These are phyloP conservation scores for Eumerus sabulonum DNA, from an alignment of 2,888 invertebrate species.

Conservation along the genomic window DNA sequence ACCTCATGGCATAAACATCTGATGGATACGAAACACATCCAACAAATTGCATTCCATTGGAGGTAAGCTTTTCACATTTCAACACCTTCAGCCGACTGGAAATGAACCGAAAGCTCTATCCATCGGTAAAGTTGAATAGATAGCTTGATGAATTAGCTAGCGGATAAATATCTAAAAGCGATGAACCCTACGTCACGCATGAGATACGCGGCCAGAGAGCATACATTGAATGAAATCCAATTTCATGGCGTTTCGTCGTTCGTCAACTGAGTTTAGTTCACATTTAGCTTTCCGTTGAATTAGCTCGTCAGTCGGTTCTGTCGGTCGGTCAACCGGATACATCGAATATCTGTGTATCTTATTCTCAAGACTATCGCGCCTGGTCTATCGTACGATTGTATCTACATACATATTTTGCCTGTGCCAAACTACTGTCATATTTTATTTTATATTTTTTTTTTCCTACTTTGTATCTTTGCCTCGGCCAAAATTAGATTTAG, in stretches of 20 bases:
- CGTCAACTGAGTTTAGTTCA: slow-evolving; percentile 70
- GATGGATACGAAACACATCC: neutral
- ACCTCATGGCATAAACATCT: neutral
- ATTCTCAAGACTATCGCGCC: slow-evolving; percentile 21
- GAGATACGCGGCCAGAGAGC: slow-evolving; percentile 9
- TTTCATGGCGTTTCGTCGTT: slow-evolving; percentile 58
- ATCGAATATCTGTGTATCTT: slow-evolving; percentile 14
- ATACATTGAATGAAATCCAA: slow-evolving; percentile 67
- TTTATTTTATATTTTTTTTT: slow-evolving; percentile 15
- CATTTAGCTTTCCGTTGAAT: slow-evolving; percentile 75
- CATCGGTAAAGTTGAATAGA: neutral
- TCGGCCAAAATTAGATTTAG: slow-evolving; percentile 34
- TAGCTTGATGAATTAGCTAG: neutral
- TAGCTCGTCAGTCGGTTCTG: slow-evolving; percentile 44
- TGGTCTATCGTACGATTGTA: slow-evolving; percentile 9
- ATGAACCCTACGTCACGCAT: slow-evolving; percentile 28
- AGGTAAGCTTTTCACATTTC: no score
- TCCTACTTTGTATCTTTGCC: neutral
- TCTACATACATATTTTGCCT: no score
- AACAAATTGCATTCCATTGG: no score
- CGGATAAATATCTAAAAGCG: neutral
- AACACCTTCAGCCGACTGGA: neutral
- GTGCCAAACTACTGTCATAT: slow-evolving; percentile 16
- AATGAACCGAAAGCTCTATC: neutral
- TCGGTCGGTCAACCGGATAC: slow-evolving; percentile 32